phyloP scores from a whole-genome alignment of 1,140 invertebrate genomes.

The Cherax destructor region DNA sequence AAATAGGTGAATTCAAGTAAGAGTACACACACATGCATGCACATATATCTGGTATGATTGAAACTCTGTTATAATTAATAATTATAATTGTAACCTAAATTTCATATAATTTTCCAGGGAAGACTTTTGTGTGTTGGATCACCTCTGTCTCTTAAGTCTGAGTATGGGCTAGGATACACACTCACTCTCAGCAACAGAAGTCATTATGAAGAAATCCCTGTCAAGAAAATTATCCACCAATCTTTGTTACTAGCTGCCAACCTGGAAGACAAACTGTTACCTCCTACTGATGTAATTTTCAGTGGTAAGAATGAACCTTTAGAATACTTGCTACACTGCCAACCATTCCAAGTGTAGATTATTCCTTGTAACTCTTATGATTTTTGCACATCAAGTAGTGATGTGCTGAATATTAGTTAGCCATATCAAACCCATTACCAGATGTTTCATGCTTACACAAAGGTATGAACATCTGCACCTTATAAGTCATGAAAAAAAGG shows the following conservation, averaged over 20 bases:
- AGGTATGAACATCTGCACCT: too few relatives aligned
- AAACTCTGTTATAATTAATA: too few relatives aligned
- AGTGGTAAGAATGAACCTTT: not conserved
- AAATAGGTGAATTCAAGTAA: too few relatives aligned
- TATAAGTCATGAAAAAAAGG: too few relatives aligned
- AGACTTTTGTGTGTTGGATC: conserved; percentile 55
- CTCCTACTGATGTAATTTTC: not conserved
- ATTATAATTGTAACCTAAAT: not conserved
- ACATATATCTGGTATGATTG: too few relatives aligned
- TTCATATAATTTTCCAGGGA: conserved; percentile 77
- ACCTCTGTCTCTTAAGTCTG: conserved; percentile 61
- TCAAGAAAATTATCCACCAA: not conserved
- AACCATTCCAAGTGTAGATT: not conserved
- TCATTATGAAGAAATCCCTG: not conserved
- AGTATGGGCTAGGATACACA: conserved; percentile 56
- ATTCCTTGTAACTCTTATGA: not conserved
- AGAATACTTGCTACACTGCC: not conserved
- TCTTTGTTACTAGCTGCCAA: not conserved
- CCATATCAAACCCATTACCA: too few relatives aligned
- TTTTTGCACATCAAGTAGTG: too few relatives aligned
- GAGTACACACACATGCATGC: too few relatives aligned
- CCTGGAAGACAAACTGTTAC: not conserved
- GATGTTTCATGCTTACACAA: too few relatives aligned
- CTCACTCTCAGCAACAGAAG: conserved; percentile 48
- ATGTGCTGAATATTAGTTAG: too few relatives aligned